Percentiles rank a stretch among this genome's conserved stretches.
Conservation (phyloP, 1,140 invertebrate genomes). For the Apis laboriosa region DNA sequence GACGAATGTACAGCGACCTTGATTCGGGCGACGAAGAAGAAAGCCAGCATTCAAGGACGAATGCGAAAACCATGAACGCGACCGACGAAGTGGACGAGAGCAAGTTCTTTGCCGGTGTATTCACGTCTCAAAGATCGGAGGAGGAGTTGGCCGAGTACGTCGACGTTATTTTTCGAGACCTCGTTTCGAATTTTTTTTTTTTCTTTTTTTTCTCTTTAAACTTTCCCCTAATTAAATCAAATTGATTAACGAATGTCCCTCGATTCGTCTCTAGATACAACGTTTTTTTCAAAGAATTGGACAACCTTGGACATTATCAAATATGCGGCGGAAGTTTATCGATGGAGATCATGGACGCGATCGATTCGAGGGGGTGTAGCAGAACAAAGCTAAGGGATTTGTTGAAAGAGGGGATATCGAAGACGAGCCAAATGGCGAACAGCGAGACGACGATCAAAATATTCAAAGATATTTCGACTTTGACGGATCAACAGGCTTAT, state of each 20-base stretch:
- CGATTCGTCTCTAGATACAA: slow-evolving; percentile 77
- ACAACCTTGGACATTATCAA: slow-evolving; percentile 78
- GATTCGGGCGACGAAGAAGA: slow-evolving; percentile 73
- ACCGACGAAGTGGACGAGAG: slow-evolving; percentile 71
- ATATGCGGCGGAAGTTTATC: slow-evolving; percentile 25
- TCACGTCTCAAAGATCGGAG: slow-evolving; percentile 72
- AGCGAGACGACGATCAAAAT: slow-evolving; percentile 51
- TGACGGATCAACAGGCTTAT: slow-evolving; percentile 74
- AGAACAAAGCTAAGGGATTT: slow-evolving; percentile 36
- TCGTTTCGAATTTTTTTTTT: no score
- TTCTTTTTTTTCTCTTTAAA: no score
- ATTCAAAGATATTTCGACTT: slow-evolving; percentile 55
- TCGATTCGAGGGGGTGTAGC: neutral
- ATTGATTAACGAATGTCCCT: neutral
- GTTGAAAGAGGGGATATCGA: slow-evolving; percentile 27
- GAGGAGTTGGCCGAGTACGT: slow-evolving; percentile 71
- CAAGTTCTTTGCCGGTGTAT: slow-evolving; percentile 75
- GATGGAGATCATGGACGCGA: neutral
- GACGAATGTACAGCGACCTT: slow-evolving; percentile 70
- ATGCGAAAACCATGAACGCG: slow-evolving; percentile 45
- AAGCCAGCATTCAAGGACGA: slow-evolving; percentile 57
- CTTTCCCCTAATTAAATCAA: no score
- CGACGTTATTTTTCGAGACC: neutral
- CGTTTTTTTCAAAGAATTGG: slow-evolving; percentile 82
- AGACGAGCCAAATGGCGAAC: slow-evolving; percentile 10